Percentiles rank a stretch among this genome's conserved stretches.
Conservation (phyloP, 2,888 invertebrate species). For the Cylindroiulus punctatus region DNA sequence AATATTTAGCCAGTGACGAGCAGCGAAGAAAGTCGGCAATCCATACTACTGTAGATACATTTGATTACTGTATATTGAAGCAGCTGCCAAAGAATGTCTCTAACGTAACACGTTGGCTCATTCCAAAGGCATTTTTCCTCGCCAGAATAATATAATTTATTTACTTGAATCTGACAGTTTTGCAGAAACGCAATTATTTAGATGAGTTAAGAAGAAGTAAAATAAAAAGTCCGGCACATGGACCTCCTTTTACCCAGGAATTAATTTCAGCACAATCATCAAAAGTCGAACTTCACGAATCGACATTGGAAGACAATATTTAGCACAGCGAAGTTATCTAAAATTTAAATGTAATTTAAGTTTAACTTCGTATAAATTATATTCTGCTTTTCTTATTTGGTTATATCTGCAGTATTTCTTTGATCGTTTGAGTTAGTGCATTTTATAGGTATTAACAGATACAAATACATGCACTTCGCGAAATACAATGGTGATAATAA, state of each 20-base stretch:
- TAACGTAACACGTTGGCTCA: conserved; percentile 33
- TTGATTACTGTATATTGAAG: conserved; percentile 3
- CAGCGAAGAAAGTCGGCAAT: conserved; percentile 38
- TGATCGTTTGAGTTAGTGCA: no score
- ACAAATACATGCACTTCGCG: no score
- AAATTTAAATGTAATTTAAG: background rate
- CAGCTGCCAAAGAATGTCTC: conserved; percentile 27
- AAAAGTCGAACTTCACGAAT: background rate
- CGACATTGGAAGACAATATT: background rate
- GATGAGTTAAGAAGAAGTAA: background rate
- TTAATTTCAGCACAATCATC: background rate
- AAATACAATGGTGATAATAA: no score
- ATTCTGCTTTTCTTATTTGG: no score
- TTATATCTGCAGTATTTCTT: no score
- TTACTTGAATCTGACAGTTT: conserved; percentile 35
- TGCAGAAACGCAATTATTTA: conserved; percentile 40
- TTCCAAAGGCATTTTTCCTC: background rate
- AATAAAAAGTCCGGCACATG: background rate
- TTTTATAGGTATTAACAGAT: no score
- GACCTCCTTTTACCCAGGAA: background rate
- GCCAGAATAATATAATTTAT: background rate
- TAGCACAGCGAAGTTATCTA: background rate
- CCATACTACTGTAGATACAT: conserved; percentile 19
- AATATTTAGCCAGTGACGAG: conserved; percentile 40
- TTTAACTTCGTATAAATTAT: no score